Evolutionary conservation across 2,113 vertebrate species (phyloP).

Genomic region (Nestor notabilis): DNA sequence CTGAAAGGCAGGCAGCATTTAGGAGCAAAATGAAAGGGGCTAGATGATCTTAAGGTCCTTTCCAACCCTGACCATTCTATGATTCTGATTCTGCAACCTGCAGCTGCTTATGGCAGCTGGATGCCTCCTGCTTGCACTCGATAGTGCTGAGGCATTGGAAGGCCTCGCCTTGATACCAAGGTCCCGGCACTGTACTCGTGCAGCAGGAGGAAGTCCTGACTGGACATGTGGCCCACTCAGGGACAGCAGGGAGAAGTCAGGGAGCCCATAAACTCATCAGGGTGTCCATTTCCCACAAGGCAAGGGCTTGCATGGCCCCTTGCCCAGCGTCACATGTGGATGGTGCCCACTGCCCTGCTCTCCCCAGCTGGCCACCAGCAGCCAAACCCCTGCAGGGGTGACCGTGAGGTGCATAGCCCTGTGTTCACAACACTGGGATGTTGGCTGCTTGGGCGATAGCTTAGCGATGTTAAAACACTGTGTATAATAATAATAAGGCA

Average conservation of each 20-base stretch:
- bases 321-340: rapidly evolving
- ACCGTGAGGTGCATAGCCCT: rapidly evolving
- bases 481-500: neutral
- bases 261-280: neutral
- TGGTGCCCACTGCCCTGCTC: rapidly evolving
- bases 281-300: neutral
- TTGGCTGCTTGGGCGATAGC: neutral
- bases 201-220: neutral
- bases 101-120: neutral
- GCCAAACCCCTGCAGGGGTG: neutral
- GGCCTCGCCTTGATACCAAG: neutral
- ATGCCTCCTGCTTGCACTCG: rapidly evolving
- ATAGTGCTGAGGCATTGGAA: neutral
- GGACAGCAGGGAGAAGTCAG: neutral
- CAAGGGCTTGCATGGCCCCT: neutral
- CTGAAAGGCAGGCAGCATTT: neutral
- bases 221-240: rapidly evolving
- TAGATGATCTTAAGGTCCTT: neutral
- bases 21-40: neutral
- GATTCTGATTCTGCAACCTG: neutral
- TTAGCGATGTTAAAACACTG: neutral
- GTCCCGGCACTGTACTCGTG: rapidly evolving
- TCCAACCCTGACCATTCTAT: neutral
- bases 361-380: neutral
- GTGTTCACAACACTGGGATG: neutral